Conservation (phyloP, 2,888 invertebrate species). For the Noctua pronuba region DNA sequence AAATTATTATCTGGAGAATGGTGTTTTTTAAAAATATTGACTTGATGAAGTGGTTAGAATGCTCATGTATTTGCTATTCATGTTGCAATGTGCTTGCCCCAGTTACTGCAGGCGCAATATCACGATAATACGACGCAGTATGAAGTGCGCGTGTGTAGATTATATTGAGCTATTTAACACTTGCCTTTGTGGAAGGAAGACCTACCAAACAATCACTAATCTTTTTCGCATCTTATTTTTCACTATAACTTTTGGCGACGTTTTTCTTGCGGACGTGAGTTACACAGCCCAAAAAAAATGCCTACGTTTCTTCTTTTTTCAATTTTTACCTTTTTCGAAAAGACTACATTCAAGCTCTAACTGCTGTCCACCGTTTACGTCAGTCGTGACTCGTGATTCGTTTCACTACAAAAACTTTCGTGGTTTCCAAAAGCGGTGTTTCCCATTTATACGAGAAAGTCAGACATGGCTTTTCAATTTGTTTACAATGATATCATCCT, state of each 20-base stretch:
- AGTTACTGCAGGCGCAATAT: constrained; percentile 68
- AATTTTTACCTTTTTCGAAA: not conserved
- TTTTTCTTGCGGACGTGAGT: not conserved
- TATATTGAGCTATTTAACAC: constrained; percentile 48
- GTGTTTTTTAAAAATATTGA: constrained; percentile 15
- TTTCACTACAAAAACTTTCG: constrained; percentile 27
- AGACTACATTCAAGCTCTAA: not conserved
- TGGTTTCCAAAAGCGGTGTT: constrained; percentile 26
- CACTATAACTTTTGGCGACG: not conserved
- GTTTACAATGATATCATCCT: constrained; percentile 40
- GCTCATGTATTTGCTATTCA: constrained; percentile 51
- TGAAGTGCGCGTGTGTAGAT: constrained; percentile 48
- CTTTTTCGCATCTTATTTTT: not conserved
- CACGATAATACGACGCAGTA: constrained; percentile 58
- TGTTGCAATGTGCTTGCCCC: constrained; percentile 65
- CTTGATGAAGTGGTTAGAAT: constrained; percentile 36
- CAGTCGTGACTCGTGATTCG: constrained; percentile 21
- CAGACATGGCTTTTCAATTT: constrained; percentile 47
- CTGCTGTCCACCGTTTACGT: constrained; percentile 3
- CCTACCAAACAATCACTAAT: not conserved
- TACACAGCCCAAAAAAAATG: not conserved
- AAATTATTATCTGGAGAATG: not conserved
- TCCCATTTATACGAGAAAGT: constrained; percentile 28
- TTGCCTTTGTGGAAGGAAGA: constrained; percentile 38
- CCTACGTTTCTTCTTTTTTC: not conserved